Evolutionary conservation across 2,113 vertebrate genomes (phyloP).

Genomic region (Campylorhamphus procurvoides): DNA sequence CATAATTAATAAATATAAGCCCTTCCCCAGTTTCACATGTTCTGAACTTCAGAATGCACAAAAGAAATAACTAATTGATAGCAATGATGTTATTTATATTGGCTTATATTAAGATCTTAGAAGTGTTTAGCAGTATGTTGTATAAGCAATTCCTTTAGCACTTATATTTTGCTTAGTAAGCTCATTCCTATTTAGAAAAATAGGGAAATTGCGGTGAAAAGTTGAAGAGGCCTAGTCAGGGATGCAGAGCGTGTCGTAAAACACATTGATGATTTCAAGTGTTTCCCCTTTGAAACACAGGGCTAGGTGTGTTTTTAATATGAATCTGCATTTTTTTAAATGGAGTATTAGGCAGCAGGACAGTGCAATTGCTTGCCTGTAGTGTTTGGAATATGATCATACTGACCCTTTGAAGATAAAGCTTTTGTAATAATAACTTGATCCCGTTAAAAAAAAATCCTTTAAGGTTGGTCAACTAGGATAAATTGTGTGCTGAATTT

Average conservation of each 20-base stretch:
- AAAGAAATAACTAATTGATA: not conserved
- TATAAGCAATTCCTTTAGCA: not conserved
- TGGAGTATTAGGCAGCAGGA: not conserved
- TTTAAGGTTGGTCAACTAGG: not conserved
- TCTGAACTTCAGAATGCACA: not conserved
- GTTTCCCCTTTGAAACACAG: not conserved
- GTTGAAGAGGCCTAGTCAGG: not conserved
- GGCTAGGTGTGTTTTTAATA: constrained; percentile 7
- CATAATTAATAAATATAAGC: not conserved
- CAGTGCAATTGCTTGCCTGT: not conserved
- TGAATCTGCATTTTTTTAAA: not conserved
- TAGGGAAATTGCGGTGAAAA: not conserved
- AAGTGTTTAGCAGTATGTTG: not conserved
- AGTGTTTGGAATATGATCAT: not conserved
- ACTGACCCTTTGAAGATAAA: not conserved
- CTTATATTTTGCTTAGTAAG: not conserved
- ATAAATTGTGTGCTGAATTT: not conserved
- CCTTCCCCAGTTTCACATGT: not conserved
- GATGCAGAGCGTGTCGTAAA: not conserved
- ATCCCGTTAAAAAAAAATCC: not conserved
- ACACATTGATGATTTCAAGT: not conserved
- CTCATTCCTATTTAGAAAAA: not conserved
- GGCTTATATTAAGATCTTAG: not conserved
- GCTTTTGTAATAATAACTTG: not conserved
- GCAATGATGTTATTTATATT: not conserved